Base-by-base conservation (phyloP, 2,888 invertebrate species). In the Bedellia somnulentella region DNA sequence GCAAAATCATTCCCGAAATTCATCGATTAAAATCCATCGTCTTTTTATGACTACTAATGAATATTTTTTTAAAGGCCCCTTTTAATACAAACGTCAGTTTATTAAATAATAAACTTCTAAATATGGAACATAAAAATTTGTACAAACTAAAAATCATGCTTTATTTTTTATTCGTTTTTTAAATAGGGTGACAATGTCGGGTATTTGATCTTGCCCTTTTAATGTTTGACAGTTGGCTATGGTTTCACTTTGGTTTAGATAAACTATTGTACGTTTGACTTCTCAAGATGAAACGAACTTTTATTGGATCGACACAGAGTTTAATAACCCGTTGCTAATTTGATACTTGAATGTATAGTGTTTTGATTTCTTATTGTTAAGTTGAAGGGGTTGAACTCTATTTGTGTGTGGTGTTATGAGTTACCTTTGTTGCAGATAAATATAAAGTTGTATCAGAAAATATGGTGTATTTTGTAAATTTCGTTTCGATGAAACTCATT, bases 1-100 rank as follows among this genome's bases (percentile, higher is more conserved):
- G 37, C 37, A 37, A 25, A 35, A 37, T 37, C 37, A 37, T 31
- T 33, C 27, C 30, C 25, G 29, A 37, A 35, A 37, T 35, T 37
- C 37, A 35, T 37, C 35, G 30, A 30, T 30, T 32, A 29, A 30
- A 32, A 35, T 30, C 31, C 30, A 35, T 35, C 33, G 35, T 35
- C 30, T 35, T 35, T 35, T 35, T 35, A 35, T 35, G 24, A 18
- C 35, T 24, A 22, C 30, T 35, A 35, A 35, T 35, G 35, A 35
- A 35, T 35, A 35, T 33, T 18, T 5, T 18, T 5, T 9, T 18
- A 5, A 35, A 30, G 15, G 27, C 24, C 24, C 35, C 30, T 30
- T 32, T 32, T 28, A 16, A 27, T 24, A 35, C 27, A 6, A 5
- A 9, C 18, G 5, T 18, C 30, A 33, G 30, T 35, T 35, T 35